Evolutionary conservation across 2,888 invertebrate species (phyloP).

Genomic region (Yponomeuta evonymella): DNA sequence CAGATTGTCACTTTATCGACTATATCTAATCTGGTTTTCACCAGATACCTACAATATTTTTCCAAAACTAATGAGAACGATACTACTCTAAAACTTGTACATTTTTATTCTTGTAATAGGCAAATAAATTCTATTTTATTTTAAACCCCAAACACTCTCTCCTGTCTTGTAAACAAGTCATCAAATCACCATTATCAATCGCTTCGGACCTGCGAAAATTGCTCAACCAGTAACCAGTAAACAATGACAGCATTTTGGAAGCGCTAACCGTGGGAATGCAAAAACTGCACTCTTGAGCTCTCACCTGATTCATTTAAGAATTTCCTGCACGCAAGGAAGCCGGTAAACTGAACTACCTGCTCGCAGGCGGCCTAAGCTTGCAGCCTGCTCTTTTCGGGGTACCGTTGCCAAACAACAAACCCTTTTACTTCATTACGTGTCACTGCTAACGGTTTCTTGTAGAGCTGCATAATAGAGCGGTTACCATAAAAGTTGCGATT

Average conservation of each 20-base stretch:
- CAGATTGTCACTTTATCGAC: no score
- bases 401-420: no score
- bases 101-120: no score
- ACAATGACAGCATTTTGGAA: background rate
- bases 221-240: constrained; percentile 21
- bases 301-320: constrained; percentile 62
- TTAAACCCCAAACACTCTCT: background rate
- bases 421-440: no score
- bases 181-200: background rate
- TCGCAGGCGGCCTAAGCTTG: constrained; percentile 19
- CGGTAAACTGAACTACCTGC: constrained; percentile 57
- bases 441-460: no score
- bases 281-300: constrained; percentile 45
- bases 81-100: background rate
- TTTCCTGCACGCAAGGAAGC: constrained; percentile 72
- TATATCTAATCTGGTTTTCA: no score
- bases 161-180: background rate
- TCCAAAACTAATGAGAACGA: no score
- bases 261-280: constrained; percentile 58
- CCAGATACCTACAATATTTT: no score
- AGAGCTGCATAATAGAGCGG: no score
- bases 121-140: no score
- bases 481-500: no score
- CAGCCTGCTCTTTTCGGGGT: background rate
- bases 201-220: background rate